Evolutionary conservation across 2,797 vertebrate species (phyloP).

Genomic region (Merluccius polli): DNA sequence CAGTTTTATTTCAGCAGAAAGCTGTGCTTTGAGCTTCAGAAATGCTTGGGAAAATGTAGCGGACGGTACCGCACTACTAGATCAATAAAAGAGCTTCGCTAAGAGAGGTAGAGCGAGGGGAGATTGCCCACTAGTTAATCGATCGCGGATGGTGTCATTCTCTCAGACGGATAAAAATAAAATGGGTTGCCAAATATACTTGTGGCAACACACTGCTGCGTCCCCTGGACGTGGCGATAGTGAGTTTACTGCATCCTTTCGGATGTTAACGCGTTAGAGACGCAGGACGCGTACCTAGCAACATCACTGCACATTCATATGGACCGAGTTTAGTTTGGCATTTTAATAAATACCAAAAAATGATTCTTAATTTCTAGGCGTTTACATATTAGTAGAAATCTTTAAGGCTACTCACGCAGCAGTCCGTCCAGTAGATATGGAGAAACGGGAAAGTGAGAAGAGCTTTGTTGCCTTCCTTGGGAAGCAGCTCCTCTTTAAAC

Average conservation of each 20-base stretch:
- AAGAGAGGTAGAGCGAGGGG: too few relatives aligned
- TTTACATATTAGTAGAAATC: background rate
- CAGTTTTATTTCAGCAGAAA: too few relatives aligned
- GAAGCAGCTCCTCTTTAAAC: conserved; percentile 97
- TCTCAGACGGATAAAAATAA: too few relatives aligned
- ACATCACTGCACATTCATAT: background rate
- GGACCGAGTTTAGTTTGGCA: too few relatives aligned
- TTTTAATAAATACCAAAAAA: background rate
- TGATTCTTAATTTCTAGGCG: background rate
- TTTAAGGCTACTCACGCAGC: conserved; percentile 84
- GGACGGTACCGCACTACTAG: too few relatives aligned
- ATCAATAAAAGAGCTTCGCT: too few relatives aligned
- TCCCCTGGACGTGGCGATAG: background rate
- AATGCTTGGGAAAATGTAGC: too few relatives aligned
- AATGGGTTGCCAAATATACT: too few relatives aligned
- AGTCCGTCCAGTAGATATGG: conserved; percentile 98
- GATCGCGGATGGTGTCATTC: too few relatives aligned
- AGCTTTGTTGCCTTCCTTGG: conserved; percentile 95
- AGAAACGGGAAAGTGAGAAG: conserved; percentile 99
- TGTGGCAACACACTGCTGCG: too few relatives aligned
- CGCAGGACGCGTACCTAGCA: background rate
- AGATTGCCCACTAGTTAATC: too few relatives aligned
- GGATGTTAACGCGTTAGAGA: background rate
- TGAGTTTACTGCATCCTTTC: background rate
- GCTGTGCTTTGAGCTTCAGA: too few relatives aligned